phyloP scores from a whole-genome alignment of 2,113 vertebrate species.

The Electrona antarctica region DNA sequence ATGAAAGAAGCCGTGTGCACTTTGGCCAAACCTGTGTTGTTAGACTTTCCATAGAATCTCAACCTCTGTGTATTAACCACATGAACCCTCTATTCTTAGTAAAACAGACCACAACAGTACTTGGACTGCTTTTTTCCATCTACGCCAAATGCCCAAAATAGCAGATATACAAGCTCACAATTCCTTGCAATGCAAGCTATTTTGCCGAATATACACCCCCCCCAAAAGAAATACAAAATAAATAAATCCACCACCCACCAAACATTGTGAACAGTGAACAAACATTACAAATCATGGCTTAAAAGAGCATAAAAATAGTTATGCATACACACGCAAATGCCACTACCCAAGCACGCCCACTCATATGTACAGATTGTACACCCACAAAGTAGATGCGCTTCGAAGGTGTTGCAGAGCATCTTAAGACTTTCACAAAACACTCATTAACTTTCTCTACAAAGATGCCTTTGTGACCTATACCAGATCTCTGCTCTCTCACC shows the following conservation, averaged over 20 bases:
- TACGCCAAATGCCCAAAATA: too few relatives aligned
- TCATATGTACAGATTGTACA: slow-evolving; percentile 38
- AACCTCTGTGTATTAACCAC: slow-evolving; percentile 44
- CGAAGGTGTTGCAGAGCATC: slow-evolving; percentile 72
- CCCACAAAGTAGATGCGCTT: slow-evolving; percentile 63
- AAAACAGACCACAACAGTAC: too few relatives aligned
- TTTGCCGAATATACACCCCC: too few relatives aligned
- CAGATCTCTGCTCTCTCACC: slow-evolving; percentile 51
- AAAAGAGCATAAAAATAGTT: slow-evolving; percentile 76
- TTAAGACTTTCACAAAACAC: slow-evolving; percentile 75
- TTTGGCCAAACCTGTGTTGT: slow-evolving; percentile 74
- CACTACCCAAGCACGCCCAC: slow-evolving; percentile 31
- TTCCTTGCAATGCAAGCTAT: too few relatives aligned
- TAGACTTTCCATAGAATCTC: slow-evolving; percentile 76
- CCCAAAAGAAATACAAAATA: slow-evolving; percentile 23
- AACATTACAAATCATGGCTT: slow-evolving; percentile 78
- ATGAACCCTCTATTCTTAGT: too few relatives aligned
- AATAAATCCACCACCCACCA: slow-evolving; percentile 54
- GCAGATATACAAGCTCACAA: too few relatives aligned
- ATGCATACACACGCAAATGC: slow-evolving; percentile 51
- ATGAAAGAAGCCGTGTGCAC: slow-evolving; percentile 83
- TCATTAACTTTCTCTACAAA: slow-evolving; percentile 79
- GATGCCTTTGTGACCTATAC: slow-evolving; percentile 75
- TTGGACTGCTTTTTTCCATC: too few relatives aligned
- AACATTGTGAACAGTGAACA: slow-evolving; percentile 75